These are phyloP conservation scores for Globodera rostochiensis DNA, from an alignment of 1,140 invertebrate species.

Conservation along the genomic window DNA sequence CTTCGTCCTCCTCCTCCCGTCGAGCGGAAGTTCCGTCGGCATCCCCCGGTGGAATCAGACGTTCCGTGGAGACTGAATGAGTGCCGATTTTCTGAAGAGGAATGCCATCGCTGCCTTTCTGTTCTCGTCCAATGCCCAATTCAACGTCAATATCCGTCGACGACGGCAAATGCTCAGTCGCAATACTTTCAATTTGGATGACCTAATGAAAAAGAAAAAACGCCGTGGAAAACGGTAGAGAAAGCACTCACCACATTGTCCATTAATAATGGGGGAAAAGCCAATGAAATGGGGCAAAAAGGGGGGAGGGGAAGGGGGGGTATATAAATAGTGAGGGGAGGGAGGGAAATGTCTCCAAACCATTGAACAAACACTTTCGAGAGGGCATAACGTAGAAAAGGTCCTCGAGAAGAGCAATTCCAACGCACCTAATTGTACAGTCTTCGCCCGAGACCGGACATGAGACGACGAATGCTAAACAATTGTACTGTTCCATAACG, in stretches of 20 bases:
- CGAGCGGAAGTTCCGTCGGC: no score
- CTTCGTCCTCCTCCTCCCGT: neutral
- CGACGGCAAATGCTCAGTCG: neutral
- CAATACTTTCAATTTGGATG: conserved; percentile 31
- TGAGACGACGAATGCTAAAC: no score
- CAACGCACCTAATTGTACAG: neutral
- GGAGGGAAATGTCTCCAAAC: neutral
- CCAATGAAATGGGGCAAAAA: neutral
- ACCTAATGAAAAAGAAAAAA: conserved; percentile 8
- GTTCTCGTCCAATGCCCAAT: conserved; percentile 9
- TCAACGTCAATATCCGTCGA: neutral
- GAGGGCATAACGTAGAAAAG: neutral
- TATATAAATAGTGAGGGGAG: neutral
- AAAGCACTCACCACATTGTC: conserved; percentile 5
- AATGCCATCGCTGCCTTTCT: neutral
- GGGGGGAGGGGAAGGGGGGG: no score
- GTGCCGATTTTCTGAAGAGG: neutral
- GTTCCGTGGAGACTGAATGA: conserved; percentile 19
- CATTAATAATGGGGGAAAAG: neutral
- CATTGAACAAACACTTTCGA: neutral
- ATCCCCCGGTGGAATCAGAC: neutral
- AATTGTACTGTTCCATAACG: no score
- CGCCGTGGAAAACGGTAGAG: no score
- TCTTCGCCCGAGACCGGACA: no score
- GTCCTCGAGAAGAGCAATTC: neutral